Evolutionary conservation across 2,888 invertebrate species (phyloP), one percentile per base, ranked within the genome.

Genomic region (Catonia carolina): DNA sequence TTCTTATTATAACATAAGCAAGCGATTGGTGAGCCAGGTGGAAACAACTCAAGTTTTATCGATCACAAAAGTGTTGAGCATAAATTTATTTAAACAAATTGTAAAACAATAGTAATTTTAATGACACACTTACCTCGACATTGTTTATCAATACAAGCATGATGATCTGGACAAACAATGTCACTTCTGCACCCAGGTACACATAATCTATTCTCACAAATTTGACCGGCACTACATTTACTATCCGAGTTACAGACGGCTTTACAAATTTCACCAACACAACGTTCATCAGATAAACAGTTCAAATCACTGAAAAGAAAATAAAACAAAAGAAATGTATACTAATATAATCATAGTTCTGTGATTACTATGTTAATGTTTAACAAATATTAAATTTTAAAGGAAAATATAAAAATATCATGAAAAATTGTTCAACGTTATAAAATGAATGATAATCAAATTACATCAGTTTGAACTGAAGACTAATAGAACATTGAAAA

Each of bases 161-260:
- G 81, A 59, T 84, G 78, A 60, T 75, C 77, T 7, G 82, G 77
- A 69, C 94, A 94, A 12, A 84, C 81, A 42, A 83, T 82, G 69
- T 93, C 92, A 68, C 84, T 88, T 59, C 92, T 81, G 69, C 94
- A 94, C 45, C 94, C 94, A 66, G 85, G 81, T 69, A 89, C 83
- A 70, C 93, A 93, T 61, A 92, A 78, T 66, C 91, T 80, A 67
- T 87, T 89, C 71, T 89, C 87, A 68, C 94, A 94, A 66, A 94
- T 90, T 72, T 91, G 88, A 63, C 87, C 85, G 12, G 80, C 76
- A 17, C 81, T 81, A 68, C 93, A 94, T 59, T 86, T 83, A 12
- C 83, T 79, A 70, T 94, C 92, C 53, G 85, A 89, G 69, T 91
- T 93, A 69, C 93, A 94, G 27, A 93, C 84, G 1, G 85, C 78